phyloP scores from a whole-genome alignment of 2,113 vertebrate species.

The Aramus guarauna region DNA sequence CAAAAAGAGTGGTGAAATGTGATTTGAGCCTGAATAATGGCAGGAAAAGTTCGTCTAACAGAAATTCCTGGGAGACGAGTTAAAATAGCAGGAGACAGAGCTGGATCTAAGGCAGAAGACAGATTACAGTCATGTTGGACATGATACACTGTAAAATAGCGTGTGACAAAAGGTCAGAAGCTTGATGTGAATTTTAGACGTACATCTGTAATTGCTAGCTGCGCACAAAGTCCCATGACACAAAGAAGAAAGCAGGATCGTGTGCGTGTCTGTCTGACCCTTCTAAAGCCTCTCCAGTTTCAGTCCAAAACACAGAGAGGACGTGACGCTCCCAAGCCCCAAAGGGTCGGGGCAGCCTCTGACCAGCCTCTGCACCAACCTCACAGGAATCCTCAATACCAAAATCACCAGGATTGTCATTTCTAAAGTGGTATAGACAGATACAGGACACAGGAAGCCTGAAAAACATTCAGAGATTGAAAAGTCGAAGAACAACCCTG shows the following conservation, averaged over 20 bases:
- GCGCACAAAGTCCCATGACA: not conserved
- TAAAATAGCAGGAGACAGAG: not conserved
- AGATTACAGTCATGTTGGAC: not conserved
- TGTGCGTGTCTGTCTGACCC: not conserved
- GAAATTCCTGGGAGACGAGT: not conserved
- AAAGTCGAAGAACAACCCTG: not conserved
- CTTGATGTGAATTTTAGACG: not conserved
- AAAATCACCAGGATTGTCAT: not conserved
- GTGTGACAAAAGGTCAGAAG: not conserved
- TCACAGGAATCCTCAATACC: not conserved
- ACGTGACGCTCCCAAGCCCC: rapidly evolving
- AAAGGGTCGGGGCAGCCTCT: not conserved
- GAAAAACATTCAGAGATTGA: not conserved
- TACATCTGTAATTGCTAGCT: not conserved
- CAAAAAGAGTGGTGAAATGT: not conserved
- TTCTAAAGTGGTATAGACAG: not conserved
- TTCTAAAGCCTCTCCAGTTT: not conserved
- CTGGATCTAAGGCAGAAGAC: not conserved
- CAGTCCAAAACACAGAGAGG: not conserved
- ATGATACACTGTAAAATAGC: not conserved
- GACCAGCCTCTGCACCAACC: not conserved
- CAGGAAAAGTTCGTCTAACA: not conserved
- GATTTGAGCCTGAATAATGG: not conserved
- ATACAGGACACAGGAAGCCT: not conserved
- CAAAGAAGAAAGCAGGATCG: not conserved